Base-by-base conservation (phyloP, 2,113 vertebrate genomes). In the Toxotes chatareus region DNA sequence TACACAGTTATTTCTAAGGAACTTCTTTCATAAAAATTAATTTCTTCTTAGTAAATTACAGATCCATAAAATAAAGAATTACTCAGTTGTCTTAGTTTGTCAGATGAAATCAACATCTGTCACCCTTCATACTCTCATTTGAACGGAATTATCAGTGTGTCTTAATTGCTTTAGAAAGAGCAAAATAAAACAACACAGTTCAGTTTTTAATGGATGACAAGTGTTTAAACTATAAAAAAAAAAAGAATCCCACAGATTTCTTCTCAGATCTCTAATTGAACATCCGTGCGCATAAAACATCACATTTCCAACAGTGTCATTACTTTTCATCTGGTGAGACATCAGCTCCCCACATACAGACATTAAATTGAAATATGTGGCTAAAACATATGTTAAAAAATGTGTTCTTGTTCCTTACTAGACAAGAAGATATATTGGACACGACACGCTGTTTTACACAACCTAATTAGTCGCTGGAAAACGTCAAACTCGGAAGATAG, bases 391-490 rank as follows among this genome's bases (percentile, higher is more conserved):
- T 16, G 4, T 64, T 49, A 38, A 59, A 78, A 62, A 40, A 49
- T 3, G 16, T 51, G 36, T 31, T 80, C 67, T 38, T 17, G 11
- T 23, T 38, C 38, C 38, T 42, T 47, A 85, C 19, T 1, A 82
- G 85, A 85, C 74, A n/a, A 1, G 60, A 34, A 31, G 67, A 79
- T 38, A 38, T 61, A 83, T 76, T 76, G 79, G 49, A 86, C 81
- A 79, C 44, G 86, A 83, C 82, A 55, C 4, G 10, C n/a, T 4
- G 59, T 77, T 83, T 89, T 73, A 82, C 83, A 86, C 79, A 73
- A 78, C 61, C 62, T 86, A 88, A 90, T 93, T 87, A 92, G 83
- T 76, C 57, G 27, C 23, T 4, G 73, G 56, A 67, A 82, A 76
- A 75, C 57, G 85, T 78, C 81, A 79, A n/a, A 68, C 56, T 55